phyloP scores from a whole-genome alignment of 2,888 invertebrate species.

The Cheilosia grossa region DNA sequence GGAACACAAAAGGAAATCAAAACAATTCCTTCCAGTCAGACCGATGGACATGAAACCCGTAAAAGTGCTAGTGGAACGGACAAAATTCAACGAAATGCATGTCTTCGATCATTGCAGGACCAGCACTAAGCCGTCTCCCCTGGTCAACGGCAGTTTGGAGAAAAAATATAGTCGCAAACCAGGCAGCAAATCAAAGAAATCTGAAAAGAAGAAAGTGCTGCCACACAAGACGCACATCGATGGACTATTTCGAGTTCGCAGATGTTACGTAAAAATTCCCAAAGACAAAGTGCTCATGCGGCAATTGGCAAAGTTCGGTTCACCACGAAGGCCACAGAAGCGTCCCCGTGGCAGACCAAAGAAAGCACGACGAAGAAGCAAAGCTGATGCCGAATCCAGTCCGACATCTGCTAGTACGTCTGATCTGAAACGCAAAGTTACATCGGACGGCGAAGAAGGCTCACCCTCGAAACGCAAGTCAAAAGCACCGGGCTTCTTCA shows the following conservation, averaged over 20 bases:
- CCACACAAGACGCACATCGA: conserved; percentile 6
- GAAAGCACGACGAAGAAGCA: background rate
- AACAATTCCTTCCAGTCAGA: conserved; percentile 1
- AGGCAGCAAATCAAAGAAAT: background rate
- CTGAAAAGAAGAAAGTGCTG: conserved; percentile 1
- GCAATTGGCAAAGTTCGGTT: background rate
- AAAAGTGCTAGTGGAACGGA: conserved; percentile 59
- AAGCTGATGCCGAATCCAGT: background rate
- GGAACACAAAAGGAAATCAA: background rate
- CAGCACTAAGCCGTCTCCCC: background rate
- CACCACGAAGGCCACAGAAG: background rate
- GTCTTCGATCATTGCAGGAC: background rate
- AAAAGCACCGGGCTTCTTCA: conserved; percentile 51
- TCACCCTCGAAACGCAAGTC: conserved; percentile 40
- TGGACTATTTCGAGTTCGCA: conserved; percentile 34
- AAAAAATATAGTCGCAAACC: background rate
- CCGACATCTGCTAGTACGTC: background rate
- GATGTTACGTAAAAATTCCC: conserved; percentile 57
- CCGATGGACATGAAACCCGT: conserved; percentile 50
- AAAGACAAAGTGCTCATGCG: conserved; percentile 53
- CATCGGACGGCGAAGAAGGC: background rate
- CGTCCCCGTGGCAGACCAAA: conserved; percentile 17
- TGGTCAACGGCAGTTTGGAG: background rate
- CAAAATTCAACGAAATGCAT: conserved; percentile 63
- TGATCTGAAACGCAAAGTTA: conserved; percentile 29